Evolutionary conservation across 2,888 invertebrate species (phyloP).

Genomic region (Schrankia costaestrigalis): DNA sequence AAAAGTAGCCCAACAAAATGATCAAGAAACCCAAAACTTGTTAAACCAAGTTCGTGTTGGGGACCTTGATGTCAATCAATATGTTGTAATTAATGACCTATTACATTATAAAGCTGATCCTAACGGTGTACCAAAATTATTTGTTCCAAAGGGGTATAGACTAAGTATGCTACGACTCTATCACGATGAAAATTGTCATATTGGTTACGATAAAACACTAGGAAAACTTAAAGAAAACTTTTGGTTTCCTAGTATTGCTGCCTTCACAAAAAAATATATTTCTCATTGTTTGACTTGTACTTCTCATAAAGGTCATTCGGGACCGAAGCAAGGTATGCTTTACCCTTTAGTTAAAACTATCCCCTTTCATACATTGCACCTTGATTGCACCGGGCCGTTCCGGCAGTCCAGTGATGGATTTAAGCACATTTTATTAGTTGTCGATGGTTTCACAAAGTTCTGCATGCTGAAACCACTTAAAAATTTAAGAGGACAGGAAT

Average conservation of each 20-base stretch:
- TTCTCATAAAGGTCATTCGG: neutral
- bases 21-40: constrained; percentile 1
- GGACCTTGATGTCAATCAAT: constrained; percentile 1
- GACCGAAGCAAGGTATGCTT: constrained; percentile 5
- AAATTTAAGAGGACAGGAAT: constrained; percentile 20
- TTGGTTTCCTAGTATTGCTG: constrained; percentile 25
- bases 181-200: constrained; percentile 28
- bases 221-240: constrained; percentile 16
- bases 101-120: constrained; percentile 11
- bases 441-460: constrained; percentile 40
- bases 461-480: constrained; percentile 30
- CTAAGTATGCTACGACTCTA: constrained; percentile 18
- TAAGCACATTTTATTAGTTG: constrained; percentile 26
- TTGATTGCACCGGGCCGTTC: constrained; percentile 38
- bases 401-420: constrained; percentile 14
- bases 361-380: constrained; percentile 35
- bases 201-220: constrained; percentile 13
- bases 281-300: constrained; percentile 3
- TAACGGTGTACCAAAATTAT: constrained; percentile 19
- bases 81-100: constrained; percentile 2
- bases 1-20: constrained; percentile 1
- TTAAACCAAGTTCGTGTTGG: neutral
- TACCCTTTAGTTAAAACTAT: constrained; percentile 7
- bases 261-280: constrained; percentile 8
- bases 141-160: constrained; percentile 21